Conservation (phyloP, 2,888 invertebrate species). For the Conchocele bisecta region DNA sequence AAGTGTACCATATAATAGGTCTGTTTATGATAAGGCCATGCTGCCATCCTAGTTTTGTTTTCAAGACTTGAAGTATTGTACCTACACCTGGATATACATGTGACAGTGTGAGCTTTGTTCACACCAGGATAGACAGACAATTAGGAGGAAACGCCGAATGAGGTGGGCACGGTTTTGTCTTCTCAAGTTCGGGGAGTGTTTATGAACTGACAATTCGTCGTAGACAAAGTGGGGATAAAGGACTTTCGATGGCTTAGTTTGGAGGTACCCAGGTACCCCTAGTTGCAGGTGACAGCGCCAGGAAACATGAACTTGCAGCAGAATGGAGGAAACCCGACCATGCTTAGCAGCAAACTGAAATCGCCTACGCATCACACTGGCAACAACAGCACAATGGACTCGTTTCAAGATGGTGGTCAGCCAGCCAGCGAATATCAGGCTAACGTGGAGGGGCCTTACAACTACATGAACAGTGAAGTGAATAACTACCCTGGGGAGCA, state of each 20-base stretch:
- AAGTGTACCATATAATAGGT: slow-evolving; percentile 81
- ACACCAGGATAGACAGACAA: slow-evolving; percentile 6
- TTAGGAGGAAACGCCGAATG: slow-evolving; percentile 4
- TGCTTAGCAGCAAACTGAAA: slow-evolving; percentile 71
- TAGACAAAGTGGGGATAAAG: too few relatives aligned
- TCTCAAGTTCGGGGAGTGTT: slow-evolving; percentile 39
- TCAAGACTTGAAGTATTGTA: slow-evolving; percentile 70
- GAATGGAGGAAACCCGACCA: slow-evolving; percentile 27
- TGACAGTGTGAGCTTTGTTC: slow-evolving; percentile 57
- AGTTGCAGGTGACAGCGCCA: slow-evolving; percentile 36
- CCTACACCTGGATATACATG: slow-evolving; percentile 73
- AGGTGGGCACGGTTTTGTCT: slow-evolving; percentile 15
- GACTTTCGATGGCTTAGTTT: too few relatives aligned
- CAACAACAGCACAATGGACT: slow-evolving; percentile 79
- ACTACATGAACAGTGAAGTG: slow-evolving; percentile 77
- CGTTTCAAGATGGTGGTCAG: slow-evolving; percentile 81
- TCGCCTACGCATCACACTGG: slow-evolving; percentile 70
- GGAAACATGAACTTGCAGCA: slow-evolving; percentile 4
- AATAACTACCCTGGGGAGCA: slow-evolving; percentile 75
- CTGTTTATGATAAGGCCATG: slow-evolving; percentile 82
- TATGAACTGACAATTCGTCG: too few relatives aligned
- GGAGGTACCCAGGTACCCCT: slow-evolving; percentile 27
- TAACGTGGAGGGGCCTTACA: slow-evolving; percentile 74
- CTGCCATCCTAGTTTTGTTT: slow-evolving; percentile 79
- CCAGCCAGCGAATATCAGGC: slow-evolving; percentile 72